A percentile compares a stretch with the other conserved stretches of the same genome.
Evolutionary conservation across 2,797 vertebrate species (phyloP).

Genomic region (Urocyon cinereoargenteus): DNA sequence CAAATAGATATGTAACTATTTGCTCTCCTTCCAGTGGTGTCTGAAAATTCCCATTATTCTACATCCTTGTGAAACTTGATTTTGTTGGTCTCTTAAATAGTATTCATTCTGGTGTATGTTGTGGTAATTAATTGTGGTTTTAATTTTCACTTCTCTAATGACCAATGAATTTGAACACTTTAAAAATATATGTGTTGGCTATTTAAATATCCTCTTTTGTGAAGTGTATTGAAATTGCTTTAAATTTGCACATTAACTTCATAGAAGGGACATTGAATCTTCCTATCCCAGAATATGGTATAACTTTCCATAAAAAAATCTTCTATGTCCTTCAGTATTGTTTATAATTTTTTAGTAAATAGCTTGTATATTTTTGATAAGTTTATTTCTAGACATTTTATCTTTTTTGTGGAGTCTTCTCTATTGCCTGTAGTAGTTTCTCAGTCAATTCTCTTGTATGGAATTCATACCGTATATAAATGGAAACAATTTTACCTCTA

Average conservation of each 20-base stretch:
- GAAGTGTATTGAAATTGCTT: not conserved
- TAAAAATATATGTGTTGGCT: not conserved
- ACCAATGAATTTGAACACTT: not conserved
- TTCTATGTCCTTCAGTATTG: not conserved
- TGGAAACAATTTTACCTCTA: not conserved
- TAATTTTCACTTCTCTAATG: slow-evolving; percentile 19
- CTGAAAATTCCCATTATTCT: not conserved
- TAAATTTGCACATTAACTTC: slow-evolving; percentile 22
- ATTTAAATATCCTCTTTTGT: slow-evolving; percentile 43
- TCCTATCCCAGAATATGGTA: not conserved
- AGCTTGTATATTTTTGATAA: not conserved
- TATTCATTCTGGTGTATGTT: not conserved
- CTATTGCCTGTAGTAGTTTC: not conserved
- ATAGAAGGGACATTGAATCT: not conserved
- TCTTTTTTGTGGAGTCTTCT: not conserved
- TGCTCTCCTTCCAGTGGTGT: not conserved
- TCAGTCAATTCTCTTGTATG: not conserved
- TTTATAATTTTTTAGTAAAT: not conserved
- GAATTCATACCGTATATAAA: not conserved
- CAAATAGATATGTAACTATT: not conserved
- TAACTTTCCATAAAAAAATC: not conserved
- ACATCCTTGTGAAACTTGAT: not conserved
- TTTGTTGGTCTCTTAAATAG: not conserved
- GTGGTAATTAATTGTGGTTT: slow-evolving; percentile 8
- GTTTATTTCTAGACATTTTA: not conserved